A percentile compares a stretch with the other conserved stretches of the same genome.
phyloP scores from a whole-genome alignment of 1,140 invertebrate species.

The Aphelinus atriplicis region DNA sequence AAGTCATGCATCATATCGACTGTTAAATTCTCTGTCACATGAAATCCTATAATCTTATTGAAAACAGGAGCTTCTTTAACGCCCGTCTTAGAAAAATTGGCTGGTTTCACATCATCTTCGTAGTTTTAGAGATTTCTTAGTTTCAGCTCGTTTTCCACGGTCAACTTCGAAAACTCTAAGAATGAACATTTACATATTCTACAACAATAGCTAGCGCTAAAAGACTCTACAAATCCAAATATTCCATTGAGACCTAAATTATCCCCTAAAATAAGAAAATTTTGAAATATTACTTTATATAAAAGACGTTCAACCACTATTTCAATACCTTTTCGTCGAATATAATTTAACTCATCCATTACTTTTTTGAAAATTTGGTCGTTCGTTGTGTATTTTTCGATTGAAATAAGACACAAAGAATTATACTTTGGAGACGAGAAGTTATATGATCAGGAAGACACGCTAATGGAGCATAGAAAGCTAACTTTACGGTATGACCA shows the following conservation, averaged over 20 bases:
- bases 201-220: conserved; percentile 5
- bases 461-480: neutral
- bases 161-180: conserved; percentile 10
- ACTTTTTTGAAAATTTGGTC: neutral
- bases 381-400: neutral
- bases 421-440: neutral
- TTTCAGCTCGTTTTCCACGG: conserved; percentile 3
- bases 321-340: neutral
- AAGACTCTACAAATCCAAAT: conserved; percentile 3
- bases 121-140: conserved; percentile 37
- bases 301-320: neutral
- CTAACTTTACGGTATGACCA: conserved; percentile 17
- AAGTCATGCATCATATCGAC: conserved; percentile 38
- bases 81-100: conserved; percentile 11
- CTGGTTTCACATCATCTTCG: conserved; percentile 19
- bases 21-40: conserved; percentile 18
- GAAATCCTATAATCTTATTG: conserved; percentile 18
- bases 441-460: neutral
- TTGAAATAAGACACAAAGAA: conserved; percentile 1
- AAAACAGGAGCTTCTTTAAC: conserved; percentile 22
- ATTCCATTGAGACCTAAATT: conserved; percentile 7
- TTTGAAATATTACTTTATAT: neutral
- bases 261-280: conserved; percentile 13
- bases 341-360: conserved; percentile 3
- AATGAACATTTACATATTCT: conserved; percentile 14